phyloP scores from a whole-genome alignment of 2,797 vertebrate genomes.

The Nyctibius grandis region DNA sequence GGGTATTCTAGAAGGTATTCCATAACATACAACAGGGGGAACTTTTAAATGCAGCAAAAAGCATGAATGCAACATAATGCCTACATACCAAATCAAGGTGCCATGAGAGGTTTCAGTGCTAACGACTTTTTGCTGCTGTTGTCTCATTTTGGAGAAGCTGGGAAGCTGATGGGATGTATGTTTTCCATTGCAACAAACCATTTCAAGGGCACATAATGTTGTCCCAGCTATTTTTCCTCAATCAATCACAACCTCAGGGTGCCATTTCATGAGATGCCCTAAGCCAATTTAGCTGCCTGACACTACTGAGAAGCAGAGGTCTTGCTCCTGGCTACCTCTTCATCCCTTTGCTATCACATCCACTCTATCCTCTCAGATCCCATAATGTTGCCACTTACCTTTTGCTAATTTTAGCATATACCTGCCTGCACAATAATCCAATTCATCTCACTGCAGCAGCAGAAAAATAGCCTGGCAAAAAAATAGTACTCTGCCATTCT shows the following conservation, averaged over 20 bases:
- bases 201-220: background rate
- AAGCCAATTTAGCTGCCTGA: background rate
- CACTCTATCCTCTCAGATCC: background rate
- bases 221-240: background rate
- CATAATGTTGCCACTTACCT: background rate
- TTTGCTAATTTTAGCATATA: conserved; percentile 30
- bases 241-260: background rate
- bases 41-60: background rate
- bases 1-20: background rate
- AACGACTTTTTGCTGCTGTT: background rate
- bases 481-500: background rate
- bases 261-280: background rate
- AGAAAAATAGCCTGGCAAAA: background rate
- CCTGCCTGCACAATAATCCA: conserved; percentile 33
- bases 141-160: background rate
- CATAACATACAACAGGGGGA: background rate
- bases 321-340: background rate
- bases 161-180: background rate
- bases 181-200: background rate
- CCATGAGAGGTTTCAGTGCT: background rate
- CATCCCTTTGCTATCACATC: background rate
- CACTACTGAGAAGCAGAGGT: background rate
- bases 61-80: background rate
- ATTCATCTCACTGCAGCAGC: conserved; percentile 26
- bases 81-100: background rate